Evolutionary conservation across 2,113 vertebrate species (phyloP), one percentile per base, ranked within the genome.

Genomic region (Peromyscus leucopus): DNA sequence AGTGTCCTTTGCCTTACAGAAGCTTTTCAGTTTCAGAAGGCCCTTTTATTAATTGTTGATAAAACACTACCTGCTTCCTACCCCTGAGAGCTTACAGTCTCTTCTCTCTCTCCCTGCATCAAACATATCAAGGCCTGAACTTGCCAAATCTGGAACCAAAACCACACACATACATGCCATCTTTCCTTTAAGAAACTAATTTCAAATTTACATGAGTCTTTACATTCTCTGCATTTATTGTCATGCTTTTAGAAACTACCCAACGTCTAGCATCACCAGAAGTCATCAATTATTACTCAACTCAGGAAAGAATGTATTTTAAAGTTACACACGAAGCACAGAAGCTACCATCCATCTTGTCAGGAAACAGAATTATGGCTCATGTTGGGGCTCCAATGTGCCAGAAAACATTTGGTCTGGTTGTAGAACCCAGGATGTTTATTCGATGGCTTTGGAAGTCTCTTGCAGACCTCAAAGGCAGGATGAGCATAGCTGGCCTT

Each of bases 221-320:
- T 76, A 48, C 1, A 80, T 75, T 90, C 61, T 46, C 26, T 76
- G 28, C 19, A 59, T 33, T 76, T 75, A 82, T 1, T 72, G 33
- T 15, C 48, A 0, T 48, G 76, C 80, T 90, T 63, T 48, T 71
- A 94, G 78, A 96, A 96, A 91, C 87, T 72, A 90, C 69, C 21
- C 69, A 89, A 85, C 85, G 91, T 57, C 39, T 42, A 93, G 39
- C 4, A 94, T 55, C 79, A 61, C 12, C 71, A 83, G 92, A 95
- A 89, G 31, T 28, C 39, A 84, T 80, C 33, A 61, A 82, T 61
- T 21, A 75, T 84, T 71, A 89, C 51, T 85, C 51, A 93, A 57
- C 16, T 79, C 21, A 63, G 79, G 12, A 48, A 82, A 83, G 21
- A 95, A n/a, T 17, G 76, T 85, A 21, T 78, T 86, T 72, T 83